Conservation (phyloP, 2,797 vertebrate genomes). For the Argya squamiceps region DNA sequence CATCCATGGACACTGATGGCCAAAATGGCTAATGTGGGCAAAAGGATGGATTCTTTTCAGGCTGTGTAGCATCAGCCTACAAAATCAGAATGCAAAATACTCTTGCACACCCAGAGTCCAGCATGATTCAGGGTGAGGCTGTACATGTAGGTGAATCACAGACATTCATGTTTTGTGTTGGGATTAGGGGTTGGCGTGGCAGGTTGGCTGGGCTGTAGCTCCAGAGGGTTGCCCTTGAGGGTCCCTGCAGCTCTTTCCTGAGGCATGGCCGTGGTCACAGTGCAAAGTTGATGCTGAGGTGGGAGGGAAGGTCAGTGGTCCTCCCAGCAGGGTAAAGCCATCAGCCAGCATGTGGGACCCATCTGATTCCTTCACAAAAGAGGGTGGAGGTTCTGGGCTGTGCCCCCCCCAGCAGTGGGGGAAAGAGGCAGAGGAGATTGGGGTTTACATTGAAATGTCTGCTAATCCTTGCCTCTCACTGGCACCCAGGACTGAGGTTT, state of each 20-base stretch:
- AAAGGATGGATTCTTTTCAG: background rate
- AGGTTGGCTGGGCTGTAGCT: background rate
- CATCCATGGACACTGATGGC: background rate
- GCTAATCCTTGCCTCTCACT: background rate
- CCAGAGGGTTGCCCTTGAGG: rapidly evolving
- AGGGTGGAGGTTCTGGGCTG: background rate
- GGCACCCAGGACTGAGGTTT: background rate
- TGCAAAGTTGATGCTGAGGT: background rate
- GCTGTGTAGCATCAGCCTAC: background rate
- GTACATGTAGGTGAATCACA: background rate
- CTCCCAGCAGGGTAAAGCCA: rapidly evolving
- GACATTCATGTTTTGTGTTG: rapidly evolving
- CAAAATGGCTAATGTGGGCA: background rate
- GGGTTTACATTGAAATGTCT: background rate
- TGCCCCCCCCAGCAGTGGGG: background rate
- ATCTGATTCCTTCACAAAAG: background rate
- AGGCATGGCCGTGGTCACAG: rapidly evolving
- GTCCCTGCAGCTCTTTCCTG: background rate
- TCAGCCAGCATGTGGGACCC: background rate
- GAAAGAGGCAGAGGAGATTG: background rate
- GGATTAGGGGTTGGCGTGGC: background rate
- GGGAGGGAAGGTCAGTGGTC: background rate
- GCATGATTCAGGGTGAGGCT: background rate
- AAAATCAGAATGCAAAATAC: background rate
- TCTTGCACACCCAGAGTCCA: background rate